A percentile compares a stretch with the other conserved stretches of the same genome.
Evolutionary conservation across 1,140 invertebrate species (phyloP).

Genomic region (Cyphomyrmex costatus): DNA sequence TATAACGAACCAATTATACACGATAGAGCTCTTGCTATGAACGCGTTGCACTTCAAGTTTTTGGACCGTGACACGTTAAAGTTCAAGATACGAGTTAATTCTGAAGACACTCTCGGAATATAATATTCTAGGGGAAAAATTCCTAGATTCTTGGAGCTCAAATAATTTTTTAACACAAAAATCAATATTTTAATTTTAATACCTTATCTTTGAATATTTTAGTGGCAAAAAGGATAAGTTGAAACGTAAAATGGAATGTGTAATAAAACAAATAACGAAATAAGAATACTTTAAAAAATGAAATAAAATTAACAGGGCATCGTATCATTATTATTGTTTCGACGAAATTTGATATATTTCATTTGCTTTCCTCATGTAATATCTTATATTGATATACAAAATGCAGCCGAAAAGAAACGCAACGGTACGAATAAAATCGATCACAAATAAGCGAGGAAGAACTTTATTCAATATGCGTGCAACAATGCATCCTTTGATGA

Average conservation of each 20-base stretch:
- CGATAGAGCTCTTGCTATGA: not conserved
- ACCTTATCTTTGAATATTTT: not conserved
- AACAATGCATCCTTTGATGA: conserved; percentile 33
- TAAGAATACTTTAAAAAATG: too few species aligned
- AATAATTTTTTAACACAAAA: not conserved
- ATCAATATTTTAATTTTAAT: not conserved
- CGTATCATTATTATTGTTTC: too few species aligned
- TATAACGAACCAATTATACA: conserved; percentile 15
- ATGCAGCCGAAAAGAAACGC: conserved; percentile 21
- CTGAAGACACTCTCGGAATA: too few species aligned
- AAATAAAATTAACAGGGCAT: too few species aligned
- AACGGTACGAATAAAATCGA: not conserved
- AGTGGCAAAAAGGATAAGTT: not conserved
- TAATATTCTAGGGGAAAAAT: not conserved
- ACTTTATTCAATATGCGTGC: not conserved
- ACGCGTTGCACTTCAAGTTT: not conserved
- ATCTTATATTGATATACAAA: not conserved
- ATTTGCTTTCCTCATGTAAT: not conserved
- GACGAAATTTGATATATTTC: too few species aligned
- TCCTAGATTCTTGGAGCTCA: not conserved
- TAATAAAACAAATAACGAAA: too few species aligned
- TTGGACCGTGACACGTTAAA: not conserved
- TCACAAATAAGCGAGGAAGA: not conserved
- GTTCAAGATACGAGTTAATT: not conserved
- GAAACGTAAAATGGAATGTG: not conserved